Evolutionary conservation across 2,113 vertebrate species (phyloP).

Genomic region (Prolemur simus): DNA sequence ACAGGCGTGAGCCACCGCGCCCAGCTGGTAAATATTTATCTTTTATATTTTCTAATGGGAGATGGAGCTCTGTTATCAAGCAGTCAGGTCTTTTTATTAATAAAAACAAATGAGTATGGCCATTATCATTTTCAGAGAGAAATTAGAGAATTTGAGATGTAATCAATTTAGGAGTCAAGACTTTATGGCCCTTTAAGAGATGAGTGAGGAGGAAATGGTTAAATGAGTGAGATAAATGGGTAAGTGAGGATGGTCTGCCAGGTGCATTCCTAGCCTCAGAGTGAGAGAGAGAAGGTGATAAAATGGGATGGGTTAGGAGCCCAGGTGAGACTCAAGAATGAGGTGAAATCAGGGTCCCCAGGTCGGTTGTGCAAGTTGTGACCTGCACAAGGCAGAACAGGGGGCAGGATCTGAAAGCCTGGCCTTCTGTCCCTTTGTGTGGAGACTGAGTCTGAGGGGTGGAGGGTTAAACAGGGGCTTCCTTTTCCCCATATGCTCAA

Average conservation of each 20-base stretch:
- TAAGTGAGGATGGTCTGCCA: not conserved
- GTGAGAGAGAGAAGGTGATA: not conserved
- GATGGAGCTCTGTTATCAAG: conserved; percentile 24
- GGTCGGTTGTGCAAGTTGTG: not conserved
- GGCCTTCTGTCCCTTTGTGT: not conserved
- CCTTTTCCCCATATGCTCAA: not conserved
- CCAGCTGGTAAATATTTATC: not conserved
- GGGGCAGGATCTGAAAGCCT: not conserved
- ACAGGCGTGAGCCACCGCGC: too few species aligned
- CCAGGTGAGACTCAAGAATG: not conserved
- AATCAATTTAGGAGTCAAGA: not conserved
- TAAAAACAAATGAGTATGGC: not conserved
- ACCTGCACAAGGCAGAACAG: not conserved
- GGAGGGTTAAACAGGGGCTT: not conserved
- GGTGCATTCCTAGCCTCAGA: not conserved
- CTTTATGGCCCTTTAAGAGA: not conserved
- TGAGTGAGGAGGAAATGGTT: not conserved
- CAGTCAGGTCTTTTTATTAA: not conserved
- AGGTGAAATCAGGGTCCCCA: not conserved
- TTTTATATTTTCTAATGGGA: conserved; percentile 45
- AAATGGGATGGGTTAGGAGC: not conserved
- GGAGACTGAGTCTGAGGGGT: too few species aligned
- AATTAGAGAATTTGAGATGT: conserved; percentile 5
- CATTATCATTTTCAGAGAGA: not conserved
- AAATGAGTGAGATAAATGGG: not conserved